Base-by-base conservation (phyloP, 2,797 vertebrate species). In the Amblyopsis hoosieri region DNA sequence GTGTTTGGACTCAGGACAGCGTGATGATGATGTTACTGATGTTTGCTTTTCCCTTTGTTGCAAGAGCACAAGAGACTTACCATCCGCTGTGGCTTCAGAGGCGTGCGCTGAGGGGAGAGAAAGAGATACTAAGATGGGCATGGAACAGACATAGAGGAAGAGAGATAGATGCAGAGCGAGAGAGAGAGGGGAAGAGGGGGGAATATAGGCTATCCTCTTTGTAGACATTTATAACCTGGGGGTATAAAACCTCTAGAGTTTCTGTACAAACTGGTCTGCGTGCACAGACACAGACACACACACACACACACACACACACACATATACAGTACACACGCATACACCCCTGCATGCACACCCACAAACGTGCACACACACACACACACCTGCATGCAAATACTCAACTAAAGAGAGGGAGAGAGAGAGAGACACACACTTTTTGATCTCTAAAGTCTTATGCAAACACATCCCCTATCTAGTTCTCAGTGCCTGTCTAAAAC, bases 61-160 rank as follows among this genome's bases (percentile, higher is more conserved):
- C 56, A 13, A 5, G 68, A 60, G 17, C 54, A 49, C 17, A 17
- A 42, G 54, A 15, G 6, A 1, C 84, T 77, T 76, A 90, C 88
- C 71, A 0, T 66, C 45, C 66, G 1, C 76, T 49, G 23, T 42
- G 60, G 76, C 19, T 0, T 57, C 72, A 45, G 72, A 14, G 12
- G 1, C 2, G 4, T 49, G 33, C 10, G 31, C 85, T 87, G 46
- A 45, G 67, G 13, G 60, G 19, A 57, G 23, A 60, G 5, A 56
- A 17, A 72, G 17, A 62, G 51, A 29, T 29, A 29, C 23, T 29
- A 29, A 29, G 23, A 29, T 29, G 23, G 3, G 0, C 23, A 29
- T 29, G 23, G 23, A 29, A 29, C 23, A 29, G 23, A 29, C 23
- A 29, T 4, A 46, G 13, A 53, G 3, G 64, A 12, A 45, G 2